A percentile compares a stretch with the other conserved stretches of the same genome.
These are phyloP conservation scores for Chlorodrepanis virens DNA, from an alignment of 2,113 vertebrate species.

Conservation along the genomic window DNA sequence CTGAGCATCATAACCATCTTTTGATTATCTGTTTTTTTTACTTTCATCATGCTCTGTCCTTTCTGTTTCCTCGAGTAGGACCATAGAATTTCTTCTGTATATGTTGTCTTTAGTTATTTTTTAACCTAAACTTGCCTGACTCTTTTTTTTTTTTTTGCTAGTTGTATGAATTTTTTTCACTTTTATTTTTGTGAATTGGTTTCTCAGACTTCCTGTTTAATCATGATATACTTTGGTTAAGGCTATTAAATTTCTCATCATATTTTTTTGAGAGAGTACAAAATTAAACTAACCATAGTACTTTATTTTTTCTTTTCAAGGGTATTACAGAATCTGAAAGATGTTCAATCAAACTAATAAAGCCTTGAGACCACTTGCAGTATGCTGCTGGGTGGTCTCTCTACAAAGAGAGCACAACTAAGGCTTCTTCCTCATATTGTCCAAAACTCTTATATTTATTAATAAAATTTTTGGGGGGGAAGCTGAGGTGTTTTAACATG, in stretches of 20 bases:
- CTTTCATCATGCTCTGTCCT: neutral
- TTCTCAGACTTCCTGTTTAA: neutral
- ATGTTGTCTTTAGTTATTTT: neutral
- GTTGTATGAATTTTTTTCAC: neutral
- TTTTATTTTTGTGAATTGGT: neutral
- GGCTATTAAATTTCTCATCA: neutral
- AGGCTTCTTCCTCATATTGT: fast-evolving
- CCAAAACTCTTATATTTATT: neutral
- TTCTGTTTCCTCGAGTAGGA: neutral
- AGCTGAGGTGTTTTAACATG: neutral
- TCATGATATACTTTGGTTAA: neutral
- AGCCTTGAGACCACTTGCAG: neutral
- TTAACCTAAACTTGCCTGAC: neutral
- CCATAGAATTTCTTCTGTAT: neutral
- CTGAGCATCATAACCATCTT: neutral
- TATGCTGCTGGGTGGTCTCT: neutral
- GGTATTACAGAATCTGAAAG: neutral
- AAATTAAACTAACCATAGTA: neutral
- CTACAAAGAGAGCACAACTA: neutral
- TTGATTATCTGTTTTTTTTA: neutral
- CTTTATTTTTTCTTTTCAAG: neutral
- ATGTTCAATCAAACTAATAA: neutral
- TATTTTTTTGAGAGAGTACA: neutral
- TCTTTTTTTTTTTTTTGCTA: neutral
- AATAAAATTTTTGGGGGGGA: neutral